phyloP scores from a whole-genome alignment of 1,140 invertebrate species.

The Papilio aristodemus region DNA sequence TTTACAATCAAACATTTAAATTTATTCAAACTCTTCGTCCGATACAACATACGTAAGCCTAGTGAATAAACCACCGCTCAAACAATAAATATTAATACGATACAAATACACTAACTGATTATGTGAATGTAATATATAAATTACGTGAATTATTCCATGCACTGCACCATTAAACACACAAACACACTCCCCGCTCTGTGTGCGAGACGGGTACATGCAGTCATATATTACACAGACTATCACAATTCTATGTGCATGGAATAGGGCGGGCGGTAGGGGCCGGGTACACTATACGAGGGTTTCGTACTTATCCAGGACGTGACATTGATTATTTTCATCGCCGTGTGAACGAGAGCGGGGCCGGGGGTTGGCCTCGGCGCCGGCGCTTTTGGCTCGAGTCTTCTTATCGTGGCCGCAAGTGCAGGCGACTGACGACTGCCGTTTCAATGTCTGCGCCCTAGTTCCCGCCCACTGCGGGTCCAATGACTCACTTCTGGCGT shows the following conservation, averaged over 20 bases:
- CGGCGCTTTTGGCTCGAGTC: constrained; percentile 53
- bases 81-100: constrained; percentile 40
- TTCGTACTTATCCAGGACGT: constrained; percentile 79
- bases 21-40: constrained; percentile 36
- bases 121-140: constrained; percentile 39
- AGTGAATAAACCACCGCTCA: constrained; percentile 46
- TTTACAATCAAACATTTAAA: constrained; percentile 51
- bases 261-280: constrained; percentile 38
- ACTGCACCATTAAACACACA: constrained; percentile 44
- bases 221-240: constrained; percentile 45
- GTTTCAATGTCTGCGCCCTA: constrained; percentile 66
- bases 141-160: constrained; percentile 38
- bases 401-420: constrained; percentile 76
- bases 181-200: constrained; percentile 19
- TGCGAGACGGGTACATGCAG: constrained; percentile 22
- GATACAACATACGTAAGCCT: constrained; percentile 46
- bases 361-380: constrained; percentile 44
- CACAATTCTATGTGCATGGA: constrained; percentile 54
- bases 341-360: constrained; percentile 69
- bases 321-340: constrained; percentile 62
- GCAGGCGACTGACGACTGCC: constrained; percentile 71
- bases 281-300: constrained; percentile 69
- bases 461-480: constrained; percentile 65
- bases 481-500: constrained; percentile 68
- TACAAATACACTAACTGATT: constrained; percentile 43